Conservation (phyloP, 2,888 invertebrate genomes). For the Neelides folsomi region DNA sequence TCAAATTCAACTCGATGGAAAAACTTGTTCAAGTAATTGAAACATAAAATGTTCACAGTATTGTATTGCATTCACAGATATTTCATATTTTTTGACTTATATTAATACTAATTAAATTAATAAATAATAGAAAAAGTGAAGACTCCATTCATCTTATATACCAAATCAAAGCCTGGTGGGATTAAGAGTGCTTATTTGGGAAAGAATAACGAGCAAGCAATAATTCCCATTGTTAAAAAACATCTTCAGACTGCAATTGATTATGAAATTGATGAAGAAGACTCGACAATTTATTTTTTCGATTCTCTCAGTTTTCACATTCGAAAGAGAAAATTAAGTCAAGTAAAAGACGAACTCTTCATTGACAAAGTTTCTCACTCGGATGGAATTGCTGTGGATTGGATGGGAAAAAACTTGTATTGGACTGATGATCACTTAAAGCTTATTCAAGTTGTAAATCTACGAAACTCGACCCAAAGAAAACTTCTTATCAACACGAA, state of each 20-base stretch:
- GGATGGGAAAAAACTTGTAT: conserved; percentile 67
- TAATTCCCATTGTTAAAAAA: conserved; percentile 55
- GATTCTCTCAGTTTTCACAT: conserved; percentile 37
- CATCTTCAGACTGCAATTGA: conserved; percentile 54
- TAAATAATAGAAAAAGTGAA: conserved; percentile 43
- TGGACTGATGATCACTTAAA: conserved; percentile 65
- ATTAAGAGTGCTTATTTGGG: conserved; percentile 18
- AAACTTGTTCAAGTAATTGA: conserved; percentile 7
- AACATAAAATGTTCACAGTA: no score
- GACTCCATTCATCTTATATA: conserved; percentile 52
- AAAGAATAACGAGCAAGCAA: conserved; percentile 43
- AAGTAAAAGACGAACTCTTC: conserved; percentile 46
- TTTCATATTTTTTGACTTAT: conserved; percentile 9
- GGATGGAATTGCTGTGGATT: conserved; percentile 69
- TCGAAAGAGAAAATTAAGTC: conserved; percentile 47
- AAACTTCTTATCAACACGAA: conserved; percentile 47
- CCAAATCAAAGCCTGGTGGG: conserved; percentile 50
- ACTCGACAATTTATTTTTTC: conserved; percentile 52
- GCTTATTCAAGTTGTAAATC: conserved; percentile 53
- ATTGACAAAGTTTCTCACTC: conserved; percentile 49
- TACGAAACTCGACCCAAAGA: conserved; percentile 46
- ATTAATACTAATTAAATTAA: conserved; percentile 2
- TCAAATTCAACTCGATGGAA: conserved; percentile 10
- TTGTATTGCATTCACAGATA: no score
- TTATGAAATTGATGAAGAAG: conserved; percentile 45